phyloP scores from a whole-genome alignment of 1,140 invertebrate species.

The Habropoda laboriosa region DNA sequence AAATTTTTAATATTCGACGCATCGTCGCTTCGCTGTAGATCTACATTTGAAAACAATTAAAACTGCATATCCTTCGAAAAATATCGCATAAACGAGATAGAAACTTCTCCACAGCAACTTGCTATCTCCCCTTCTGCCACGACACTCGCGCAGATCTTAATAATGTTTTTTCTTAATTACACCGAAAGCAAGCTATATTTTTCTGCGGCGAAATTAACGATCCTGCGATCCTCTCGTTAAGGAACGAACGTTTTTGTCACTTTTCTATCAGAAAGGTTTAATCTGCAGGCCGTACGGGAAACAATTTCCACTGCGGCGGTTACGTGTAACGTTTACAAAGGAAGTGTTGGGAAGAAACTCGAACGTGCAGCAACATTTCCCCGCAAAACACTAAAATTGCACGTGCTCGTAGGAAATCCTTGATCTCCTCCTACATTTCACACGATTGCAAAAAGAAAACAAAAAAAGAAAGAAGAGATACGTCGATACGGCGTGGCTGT shows the following conservation, averaged over 20 bases:
- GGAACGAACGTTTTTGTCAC: not conserved
- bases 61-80: too few species aligned
- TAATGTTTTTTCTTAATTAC: not conserved
- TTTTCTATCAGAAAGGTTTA: not conserved
- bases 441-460: not conserved
- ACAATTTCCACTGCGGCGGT: not conserved
- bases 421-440: not conserved
- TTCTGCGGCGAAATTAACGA: not conserved
- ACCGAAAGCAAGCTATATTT: too few species aligned
- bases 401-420: not conserved
- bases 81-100: too few species aligned
- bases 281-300: not conserved
- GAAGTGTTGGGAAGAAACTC: not conserved
- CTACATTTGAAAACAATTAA: too few species aligned
- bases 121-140: too few species aligned
- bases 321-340: constrained; percentile 5
- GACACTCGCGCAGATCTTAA: too few species aligned
- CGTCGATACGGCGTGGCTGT: not conserved
- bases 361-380: not conserved
- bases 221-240: not conserved
- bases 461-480: not conserved
- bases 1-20: too few species aligned
- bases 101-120: too few species aligned
- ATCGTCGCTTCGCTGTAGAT: too few species aligned
- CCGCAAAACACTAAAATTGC: not conserved